Percentiles rank a stretch among this genome's conserved stretches.
phyloP scores from a whole-genome alignment of 2,888 invertebrate genomes.

The Drosophila nigritarsus region DNA sequence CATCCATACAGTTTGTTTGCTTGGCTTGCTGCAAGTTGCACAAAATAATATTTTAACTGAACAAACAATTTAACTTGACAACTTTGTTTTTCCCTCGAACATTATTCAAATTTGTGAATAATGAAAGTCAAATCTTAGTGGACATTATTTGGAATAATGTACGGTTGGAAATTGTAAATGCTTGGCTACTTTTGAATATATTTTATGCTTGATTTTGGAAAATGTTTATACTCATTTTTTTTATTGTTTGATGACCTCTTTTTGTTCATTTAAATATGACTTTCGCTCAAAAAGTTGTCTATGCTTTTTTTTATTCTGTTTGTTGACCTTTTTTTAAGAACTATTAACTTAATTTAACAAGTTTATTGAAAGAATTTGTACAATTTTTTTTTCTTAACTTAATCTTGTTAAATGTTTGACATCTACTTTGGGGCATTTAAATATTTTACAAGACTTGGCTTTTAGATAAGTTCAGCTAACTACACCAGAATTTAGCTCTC shows the following conservation, averaged over 20 bases:
- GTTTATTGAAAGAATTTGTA: background rate
- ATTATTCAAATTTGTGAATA: background rate
- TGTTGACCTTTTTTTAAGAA: background rate
- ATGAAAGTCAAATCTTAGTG: background rate
- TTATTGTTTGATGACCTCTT: background rate
- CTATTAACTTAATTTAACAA: background rate
- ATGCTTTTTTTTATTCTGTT: background rate
- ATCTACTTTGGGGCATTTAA: background rate
- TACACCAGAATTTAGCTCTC: background rate
- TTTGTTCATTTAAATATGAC: background rate
- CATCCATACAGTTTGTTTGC: slow-evolving; percentile 37
- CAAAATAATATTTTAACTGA: too few relatives aligned
- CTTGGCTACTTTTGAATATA: background rate
- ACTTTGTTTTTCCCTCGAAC: background rate
- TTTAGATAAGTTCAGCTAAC: background rate
- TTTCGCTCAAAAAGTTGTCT: background rate
- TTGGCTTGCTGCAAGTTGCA: slow-evolving; percentile 19
- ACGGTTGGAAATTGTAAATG: background rate
- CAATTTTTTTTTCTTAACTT: background rate
- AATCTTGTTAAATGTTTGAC: background rate
- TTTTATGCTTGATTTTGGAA: background rate
- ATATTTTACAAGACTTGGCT: background rate
- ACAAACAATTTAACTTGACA: slow-evolving; percentile 5
- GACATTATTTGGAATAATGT: background rate
- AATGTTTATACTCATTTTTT: background rate